Conservation (phyloP, 2,888 invertebrate genomes). For the Brenthis hecate region DNA sequence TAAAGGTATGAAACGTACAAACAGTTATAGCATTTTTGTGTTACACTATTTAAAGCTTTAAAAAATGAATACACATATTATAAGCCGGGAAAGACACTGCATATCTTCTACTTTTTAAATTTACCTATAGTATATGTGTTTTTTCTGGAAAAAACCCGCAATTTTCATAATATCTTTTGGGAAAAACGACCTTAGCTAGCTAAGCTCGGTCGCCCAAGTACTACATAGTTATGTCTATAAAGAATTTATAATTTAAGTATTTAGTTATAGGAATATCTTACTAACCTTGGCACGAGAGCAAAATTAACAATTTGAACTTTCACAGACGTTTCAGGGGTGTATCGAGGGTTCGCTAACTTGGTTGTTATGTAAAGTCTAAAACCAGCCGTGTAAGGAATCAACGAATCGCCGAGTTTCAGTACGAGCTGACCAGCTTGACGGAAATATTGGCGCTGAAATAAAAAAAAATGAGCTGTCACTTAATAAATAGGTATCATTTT, state of each 20-base stretch:
- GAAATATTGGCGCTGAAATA: conserved; percentile 86
- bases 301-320: conserved; percentile 94
- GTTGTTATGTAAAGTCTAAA: conserved; percentile 94
- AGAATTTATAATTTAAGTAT: not conserved
- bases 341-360: conserved; percentile 93
- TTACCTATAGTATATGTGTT: too few relatives aligned
- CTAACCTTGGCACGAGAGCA: conserved; percentile 90
- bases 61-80: too few relatives aligned
- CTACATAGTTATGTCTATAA: not conserved
- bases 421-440: conserved; percentile 88
- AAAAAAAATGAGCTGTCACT: conserved; percentile 7
- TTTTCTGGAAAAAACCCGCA: too few relatives aligned
- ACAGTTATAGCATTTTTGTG: too few relatives aligned
- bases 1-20: too few relatives aligned
- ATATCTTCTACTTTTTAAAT: too few relatives aligned
- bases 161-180: too few relatives aligned
- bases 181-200: too few relatives aligned
- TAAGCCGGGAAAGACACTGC: too few relatives aligned
- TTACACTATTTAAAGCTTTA: too few relatives aligned
- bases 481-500: not conserved
- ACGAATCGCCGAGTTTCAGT: conserved; percentile 92
- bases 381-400: conserved; percentile 89
- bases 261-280: not conserved
- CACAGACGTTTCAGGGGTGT: conserved; percentile 92
- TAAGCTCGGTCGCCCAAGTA: not conserved